These are phyloP conservation scores for Drosophila biarmipes DNA, from an alignment of 1,140 invertebrate species.

Conservation along the genomic window DNA sequence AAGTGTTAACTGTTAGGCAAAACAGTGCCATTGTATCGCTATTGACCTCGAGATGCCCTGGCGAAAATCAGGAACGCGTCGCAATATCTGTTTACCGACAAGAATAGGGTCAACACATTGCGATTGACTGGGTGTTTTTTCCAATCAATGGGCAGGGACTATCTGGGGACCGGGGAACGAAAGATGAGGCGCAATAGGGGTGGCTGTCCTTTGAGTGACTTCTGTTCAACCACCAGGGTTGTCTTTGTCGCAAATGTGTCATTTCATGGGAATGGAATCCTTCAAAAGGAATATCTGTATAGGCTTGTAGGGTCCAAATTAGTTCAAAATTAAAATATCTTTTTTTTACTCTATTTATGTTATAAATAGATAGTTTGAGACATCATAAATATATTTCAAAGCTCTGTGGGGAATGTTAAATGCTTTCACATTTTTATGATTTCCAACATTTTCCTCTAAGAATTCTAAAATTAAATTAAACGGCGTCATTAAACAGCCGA, in stretches of 20 bases:
- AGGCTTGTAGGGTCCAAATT: background rate
- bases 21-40: constrained; percentile 33
- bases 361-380: background rate
- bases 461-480: constrained; percentile 15
- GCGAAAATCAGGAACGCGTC: constrained; percentile 38
- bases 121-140: constrained; percentile 28
- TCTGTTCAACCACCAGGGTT: constrained; percentile 5
- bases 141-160: constrained; percentile 6
- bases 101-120: constrained; percentile 43
- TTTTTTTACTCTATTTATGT: background rate
- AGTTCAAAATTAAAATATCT: background rate
- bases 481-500: background rate
- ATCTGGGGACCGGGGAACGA: background rate
- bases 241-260: too few relatives aligned
- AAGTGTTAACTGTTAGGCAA: constrained; percentile 29
- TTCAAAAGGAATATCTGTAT: too few relatives aligned
- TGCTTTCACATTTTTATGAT: background rate
- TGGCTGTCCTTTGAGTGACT: constrained; percentile 32
- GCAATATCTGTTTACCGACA: constrained; percentile 49
- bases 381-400: background rate
- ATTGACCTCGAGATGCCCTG: constrained; percentile 39
- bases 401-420: background rate
- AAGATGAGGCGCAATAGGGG: constrained; percentile 25
- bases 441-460: background rate
- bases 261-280: background rate